Evolutionary conservation across 64 coral and sea anemone species (phyloP).

Genomic region (Platygyra sinensis): DNA sequence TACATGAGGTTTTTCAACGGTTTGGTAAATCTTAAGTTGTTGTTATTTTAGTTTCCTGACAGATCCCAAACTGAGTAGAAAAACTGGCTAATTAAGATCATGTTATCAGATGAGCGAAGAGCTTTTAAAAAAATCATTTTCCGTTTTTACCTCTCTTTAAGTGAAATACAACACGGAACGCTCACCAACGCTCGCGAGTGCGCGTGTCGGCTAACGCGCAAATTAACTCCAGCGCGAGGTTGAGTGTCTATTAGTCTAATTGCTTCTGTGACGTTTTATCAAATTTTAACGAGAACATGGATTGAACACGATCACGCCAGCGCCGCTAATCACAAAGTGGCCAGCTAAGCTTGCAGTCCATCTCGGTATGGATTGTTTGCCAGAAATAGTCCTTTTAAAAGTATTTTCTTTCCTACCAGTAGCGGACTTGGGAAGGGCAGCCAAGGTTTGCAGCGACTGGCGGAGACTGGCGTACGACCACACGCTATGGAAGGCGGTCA

Average conservation of each 20-base stretch:
- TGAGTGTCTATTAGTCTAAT: not conserved
- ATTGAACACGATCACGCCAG: not conserved
- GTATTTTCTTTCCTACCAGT: constrained; percentile 91
- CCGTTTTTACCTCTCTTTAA: too few relatives aligned
- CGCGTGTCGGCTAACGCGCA: too few relatives aligned
- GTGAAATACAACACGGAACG: too few relatives aligned
- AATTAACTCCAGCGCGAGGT: not conserved
- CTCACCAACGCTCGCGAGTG: too few relatives aligned
- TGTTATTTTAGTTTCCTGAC: too few relatives aligned
- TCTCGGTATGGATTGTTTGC: constrained; percentile 75
- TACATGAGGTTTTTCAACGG: too few relatives aligned
- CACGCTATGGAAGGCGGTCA: constrained; percentile 88
- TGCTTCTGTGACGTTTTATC: constrained; percentile 40
- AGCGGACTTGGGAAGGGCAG: constrained; percentile 73
- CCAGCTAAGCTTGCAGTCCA: constrained; percentile 31
- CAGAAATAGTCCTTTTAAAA: constrained; percentile 89
- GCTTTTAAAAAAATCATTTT: too few relatives aligned
- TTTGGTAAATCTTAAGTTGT: too few relatives aligned
- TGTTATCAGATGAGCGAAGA: too few relatives aligned
- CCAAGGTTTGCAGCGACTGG: constrained; percentile 89
- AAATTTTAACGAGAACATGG: constrained; percentile 21
- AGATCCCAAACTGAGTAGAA: too few relatives aligned
- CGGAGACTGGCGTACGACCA: constrained; percentile 92
- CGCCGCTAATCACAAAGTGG: constrained; percentile 17
- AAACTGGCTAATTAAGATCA: too few relatives aligned